Percentiles rank a stretch among this genome's conserved stretches.
Evolutionary conservation across 1,140 invertebrate species (phyloP).

Genomic region (Nasonia giraulti): DNA sequence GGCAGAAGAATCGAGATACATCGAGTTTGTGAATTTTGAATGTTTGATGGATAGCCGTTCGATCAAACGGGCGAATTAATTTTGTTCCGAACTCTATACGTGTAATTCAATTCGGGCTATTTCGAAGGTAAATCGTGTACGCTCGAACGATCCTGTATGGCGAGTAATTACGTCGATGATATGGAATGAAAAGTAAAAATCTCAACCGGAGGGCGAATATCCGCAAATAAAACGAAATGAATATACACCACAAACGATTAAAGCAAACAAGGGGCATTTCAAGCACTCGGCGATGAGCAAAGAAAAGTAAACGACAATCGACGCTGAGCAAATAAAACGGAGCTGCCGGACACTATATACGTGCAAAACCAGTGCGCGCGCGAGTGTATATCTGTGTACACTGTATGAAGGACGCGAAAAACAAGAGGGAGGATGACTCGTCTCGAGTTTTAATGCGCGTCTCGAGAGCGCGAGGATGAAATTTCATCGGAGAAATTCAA

Average conservation of each 20-base stretch:
- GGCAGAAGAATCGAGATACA: background rate
- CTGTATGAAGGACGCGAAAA: background rate
- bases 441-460: constrained; percentile 59
- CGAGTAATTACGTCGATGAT: no score
- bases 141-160: no score
- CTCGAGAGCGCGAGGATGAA: constrained; percentile 60
- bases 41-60: no score
- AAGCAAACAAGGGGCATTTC: constrained; percentile 38
- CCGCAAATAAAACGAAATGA: background rate
- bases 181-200: background rate
- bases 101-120: no score
- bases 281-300: background rate
- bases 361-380: background rate
- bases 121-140: no score
- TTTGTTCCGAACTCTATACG: no score
- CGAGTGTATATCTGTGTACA: background rate
- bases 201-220: background rate
- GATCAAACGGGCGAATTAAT: no score
- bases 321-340: constrained; percentile 27
- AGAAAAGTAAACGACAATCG: constrained; percentile 31
- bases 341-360: background rate
- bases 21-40: background rate
- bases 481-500: constrained; percentile 71
- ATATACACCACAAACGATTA: constrained; percentile 12
- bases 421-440: constrained; percentile 50